Evolutionary conservation across 1,140 invertebrate genomes (phyloP).

Genomic region (Liolophura sinensis): DNA sequence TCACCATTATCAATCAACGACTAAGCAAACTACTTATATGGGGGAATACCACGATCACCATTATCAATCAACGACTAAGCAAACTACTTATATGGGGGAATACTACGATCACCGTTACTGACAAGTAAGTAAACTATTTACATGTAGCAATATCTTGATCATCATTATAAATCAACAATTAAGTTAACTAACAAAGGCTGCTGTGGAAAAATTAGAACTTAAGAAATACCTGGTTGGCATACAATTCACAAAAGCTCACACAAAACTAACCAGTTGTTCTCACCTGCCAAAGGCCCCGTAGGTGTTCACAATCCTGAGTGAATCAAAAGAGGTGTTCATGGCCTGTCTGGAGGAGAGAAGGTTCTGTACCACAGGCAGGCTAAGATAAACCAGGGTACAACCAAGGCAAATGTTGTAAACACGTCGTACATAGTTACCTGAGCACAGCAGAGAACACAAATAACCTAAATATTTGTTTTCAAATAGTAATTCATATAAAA

Average conservation of each 20-base stretch:
- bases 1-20: no score
- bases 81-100: no score
- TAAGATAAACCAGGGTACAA: constrained; percentile 55
- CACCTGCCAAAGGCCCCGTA: constrained; percentile 63
- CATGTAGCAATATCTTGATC: no score
- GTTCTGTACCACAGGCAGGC: constrained; percentile 60
- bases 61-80: no score
- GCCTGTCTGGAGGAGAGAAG: constrained; percentile 56
- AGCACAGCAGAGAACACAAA: background rate
- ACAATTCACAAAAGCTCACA: background rate
- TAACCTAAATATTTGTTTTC: background rate
- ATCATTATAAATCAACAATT: background rate
- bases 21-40: no score
- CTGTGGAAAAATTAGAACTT: background rate
- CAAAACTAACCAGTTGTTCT: background rate
- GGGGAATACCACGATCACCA: no score
- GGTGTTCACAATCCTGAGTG: constrained; percentile 60
- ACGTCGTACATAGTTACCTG: constrained; percentile 39
- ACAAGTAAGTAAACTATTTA: no score
- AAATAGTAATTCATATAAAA: background rate
- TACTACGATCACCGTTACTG: no score
- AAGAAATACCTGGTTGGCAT: background rate
- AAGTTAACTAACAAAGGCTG: background rate
- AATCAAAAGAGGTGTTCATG: constrained; percentile 62
- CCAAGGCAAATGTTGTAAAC: constrained; percentile 50